Conservation (phyloP, 2,888 invertebrate species). For the Lymantria dispar region DNA sequence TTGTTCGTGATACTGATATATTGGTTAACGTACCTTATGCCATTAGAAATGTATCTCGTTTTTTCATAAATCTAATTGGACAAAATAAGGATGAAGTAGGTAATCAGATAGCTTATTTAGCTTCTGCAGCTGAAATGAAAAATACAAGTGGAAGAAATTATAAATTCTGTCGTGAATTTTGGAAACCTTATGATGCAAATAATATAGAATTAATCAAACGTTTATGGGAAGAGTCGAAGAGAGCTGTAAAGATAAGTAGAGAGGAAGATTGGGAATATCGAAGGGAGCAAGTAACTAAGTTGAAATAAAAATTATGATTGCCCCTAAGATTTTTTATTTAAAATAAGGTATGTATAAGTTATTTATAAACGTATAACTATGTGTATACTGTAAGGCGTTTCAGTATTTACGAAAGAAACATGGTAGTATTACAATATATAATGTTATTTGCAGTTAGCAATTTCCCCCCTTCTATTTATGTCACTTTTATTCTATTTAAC, state of each 20-base stretch:
- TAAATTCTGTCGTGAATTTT: constrained; percentile 58
- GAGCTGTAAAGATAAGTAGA: constrained; percentile 47
- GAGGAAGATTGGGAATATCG: constrained; percentile 5
- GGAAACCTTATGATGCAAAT: constrained; percentile 55
- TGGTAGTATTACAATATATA: too few species aligned
- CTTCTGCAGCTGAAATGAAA: constrained; percentile 51
- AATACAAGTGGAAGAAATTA: constrained; percentile 56
- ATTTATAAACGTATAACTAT: too few species aligned
- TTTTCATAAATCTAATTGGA: constrained; percentile 54
- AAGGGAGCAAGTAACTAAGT: background rate
- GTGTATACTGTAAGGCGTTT: too few species aligned
- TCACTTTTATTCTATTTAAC: too few species aligned
- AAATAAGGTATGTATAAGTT: too few species aligned
- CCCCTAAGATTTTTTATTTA: too few species aligned
- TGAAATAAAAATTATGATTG: too few species aligned
- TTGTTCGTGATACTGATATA: constrained; percentile 60
- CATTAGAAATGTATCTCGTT: constrained; percentile 38
- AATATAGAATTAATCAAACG: constrained; percentile 44
- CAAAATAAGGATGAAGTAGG: constrained; percentile 62
- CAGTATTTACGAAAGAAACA: too few species aligned
- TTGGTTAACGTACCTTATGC: constrained; percentile 45
- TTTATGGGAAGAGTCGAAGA: constrained; percentile 62
- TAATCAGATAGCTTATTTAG: constrained; percentile 54
- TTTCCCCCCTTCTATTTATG: too few species aligned
- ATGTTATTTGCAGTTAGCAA: too few species aligned